These are phyloP conservation scores for Catharus ustulatus DNA, from an alignment of 2,797 vertebrate species.

Conservation along the genomic window DNA sequence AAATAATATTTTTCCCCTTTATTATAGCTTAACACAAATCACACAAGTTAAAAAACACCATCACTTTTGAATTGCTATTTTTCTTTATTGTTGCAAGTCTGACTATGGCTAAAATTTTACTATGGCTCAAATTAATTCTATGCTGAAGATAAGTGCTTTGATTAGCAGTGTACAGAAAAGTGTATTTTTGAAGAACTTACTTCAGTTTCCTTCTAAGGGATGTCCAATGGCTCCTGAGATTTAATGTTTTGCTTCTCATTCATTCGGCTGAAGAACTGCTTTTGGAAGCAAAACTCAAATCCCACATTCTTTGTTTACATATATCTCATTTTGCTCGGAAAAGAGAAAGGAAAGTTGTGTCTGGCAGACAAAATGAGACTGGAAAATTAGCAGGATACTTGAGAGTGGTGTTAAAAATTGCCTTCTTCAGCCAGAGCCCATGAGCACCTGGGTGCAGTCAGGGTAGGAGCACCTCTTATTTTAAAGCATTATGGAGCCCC, in stretches of 20 bases:
- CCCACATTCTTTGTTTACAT: neutral
- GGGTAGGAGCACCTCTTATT: neutral
- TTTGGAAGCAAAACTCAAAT: constrained; percentile 2
- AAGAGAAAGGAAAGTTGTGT: neutral
- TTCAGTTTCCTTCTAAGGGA: neutral
- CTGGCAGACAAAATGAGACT: neutral
- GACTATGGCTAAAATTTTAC: neutral
- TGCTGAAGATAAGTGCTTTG: neutral
- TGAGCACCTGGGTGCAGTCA: accelerated
- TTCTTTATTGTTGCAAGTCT: neutral
- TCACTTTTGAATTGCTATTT: neutral
- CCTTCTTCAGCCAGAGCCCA: neutral
- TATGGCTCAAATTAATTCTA: neutral
- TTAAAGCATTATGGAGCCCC: neutral
- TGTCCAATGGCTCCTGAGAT: neutral
- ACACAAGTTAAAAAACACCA: neutral
- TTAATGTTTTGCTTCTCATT: neutral
- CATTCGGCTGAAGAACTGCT: neutral
- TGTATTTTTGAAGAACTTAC: neutral
- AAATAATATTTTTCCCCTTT: neutral
- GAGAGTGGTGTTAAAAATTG: neutral
- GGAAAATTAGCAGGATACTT: constrained; percentile 10
- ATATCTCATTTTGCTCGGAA: neutral
- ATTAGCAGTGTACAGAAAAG: neutral
- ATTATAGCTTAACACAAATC: neutral